Evolutionary conservation across 2,888 invertebrate species (phyloP), one percentile per base, ranked within the genome.

Genomic region (Eupithecia subumbrata): DNA sequence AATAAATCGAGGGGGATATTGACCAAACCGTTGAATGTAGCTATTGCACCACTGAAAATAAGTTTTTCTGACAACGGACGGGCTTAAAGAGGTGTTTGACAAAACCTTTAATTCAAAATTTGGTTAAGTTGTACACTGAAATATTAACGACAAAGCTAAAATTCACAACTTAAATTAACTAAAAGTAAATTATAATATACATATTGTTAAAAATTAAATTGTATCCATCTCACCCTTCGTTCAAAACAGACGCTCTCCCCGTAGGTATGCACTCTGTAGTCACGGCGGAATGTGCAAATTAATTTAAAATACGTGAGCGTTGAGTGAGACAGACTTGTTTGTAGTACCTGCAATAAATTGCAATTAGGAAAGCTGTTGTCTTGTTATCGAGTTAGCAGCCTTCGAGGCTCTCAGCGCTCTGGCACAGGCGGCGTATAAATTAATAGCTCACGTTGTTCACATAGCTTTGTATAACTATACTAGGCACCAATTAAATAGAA

Each of bases 321-420:
- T 87, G 91, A 90, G 91, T 90, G 91, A 90, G 89, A 89, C 90
- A 89, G 92, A 89, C 90, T 93, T 92, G 93, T 92, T 91, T 91
- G 92, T 92, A 93, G 94, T 92, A 93, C 94, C 94, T 95, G 94
- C 93, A 94, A 95, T 93, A 94, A 95, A 94, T 94, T 94, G 94
- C 94, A 95, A 94, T 94, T 94, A 94, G 92, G 91, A 92, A 90
- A 92, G 91, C 93, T 90, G 92, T 92, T 93, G 92, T 94, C 94
- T 94, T 94, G 94, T 94, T 94, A 94, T 94, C 92, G 91, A 94
- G 94, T 94, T 94, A 93, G 93, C 92, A 90, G 91, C 88, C 89
- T 92, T 90, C 89, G 86, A 60, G 90, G 89, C 88, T 89, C 91
- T 89, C 86, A 87, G 87, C 85, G 82, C 91, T 91, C 86, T 86